Percentiles rank a stretch among this genome's conserved stretches.
phyloP scores from a whole-genome alignment of 2,797 vertebrate genomes.

The Rhinichthys osculus region DNA sequence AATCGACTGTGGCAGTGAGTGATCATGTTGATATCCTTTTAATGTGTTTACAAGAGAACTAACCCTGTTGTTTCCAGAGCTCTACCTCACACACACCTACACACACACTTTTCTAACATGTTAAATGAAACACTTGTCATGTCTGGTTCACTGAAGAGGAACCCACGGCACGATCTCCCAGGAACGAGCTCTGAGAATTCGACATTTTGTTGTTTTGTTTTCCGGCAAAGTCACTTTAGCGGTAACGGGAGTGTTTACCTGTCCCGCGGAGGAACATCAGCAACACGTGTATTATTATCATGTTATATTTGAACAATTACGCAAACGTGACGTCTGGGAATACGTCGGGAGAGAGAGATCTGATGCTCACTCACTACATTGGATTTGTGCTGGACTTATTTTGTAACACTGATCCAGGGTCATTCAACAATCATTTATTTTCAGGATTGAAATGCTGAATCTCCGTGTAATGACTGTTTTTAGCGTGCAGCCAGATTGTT shows the following conservation, averaged over 20 bases:
- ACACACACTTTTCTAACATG: slow-evolving; percentile 1
- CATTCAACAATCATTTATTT: slow-evolving; percentile 45
- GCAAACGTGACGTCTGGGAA: too few species aligned
- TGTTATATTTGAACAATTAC: neutral
- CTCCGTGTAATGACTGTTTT: slow-evolving; percentile 58
- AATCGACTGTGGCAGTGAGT: slow-evolving; percentile 8
- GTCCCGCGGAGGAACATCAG: neutral
- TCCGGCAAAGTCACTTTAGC: neutral
- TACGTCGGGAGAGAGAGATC: neutral
- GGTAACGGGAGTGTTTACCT: neutral
- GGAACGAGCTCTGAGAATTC: slow-evolving; percentile 17
- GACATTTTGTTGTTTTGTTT: neutral
- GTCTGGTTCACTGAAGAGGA: neutral
- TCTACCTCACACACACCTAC: slow-evolving; percentile 39
- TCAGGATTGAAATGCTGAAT: slow-evolving; percentile 74
- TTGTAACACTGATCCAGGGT: slow-evolving; percentile 28
- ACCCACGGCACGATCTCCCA: neutral
- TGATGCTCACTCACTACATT: neutral
- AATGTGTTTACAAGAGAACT: slow-evolving; percentile 50
- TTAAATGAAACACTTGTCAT: neutral
- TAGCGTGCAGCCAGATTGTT: slow-evolving; percentile 72
- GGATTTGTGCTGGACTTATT: slow-evolving; percentile 29
- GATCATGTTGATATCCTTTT: slow-evolving; percentile 11
- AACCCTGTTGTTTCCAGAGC: slow-evolving; percentile 21
- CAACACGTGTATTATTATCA: neutral